Percentiles rank a stretch among this genome's conserved stretches.
phyloP scores from a whole-genome alignment of 2,888 invertebrate genomes.

The Hyposoter dolosus region DNA sequence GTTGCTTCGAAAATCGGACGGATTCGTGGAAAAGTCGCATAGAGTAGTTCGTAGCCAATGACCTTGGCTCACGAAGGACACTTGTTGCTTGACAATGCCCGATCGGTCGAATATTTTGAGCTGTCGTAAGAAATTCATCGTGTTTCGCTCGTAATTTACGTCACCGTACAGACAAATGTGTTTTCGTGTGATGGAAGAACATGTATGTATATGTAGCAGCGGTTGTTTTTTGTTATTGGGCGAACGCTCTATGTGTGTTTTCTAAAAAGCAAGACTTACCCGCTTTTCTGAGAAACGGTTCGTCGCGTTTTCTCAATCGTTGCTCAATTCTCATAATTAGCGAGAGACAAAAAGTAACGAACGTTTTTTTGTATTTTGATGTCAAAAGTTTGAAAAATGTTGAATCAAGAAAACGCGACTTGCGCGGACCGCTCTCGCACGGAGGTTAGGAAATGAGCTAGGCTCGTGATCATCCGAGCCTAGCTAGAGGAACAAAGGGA shows the following conservation, averaged over 20 bases:
- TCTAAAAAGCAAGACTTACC: slow-evolving; percentile 84
- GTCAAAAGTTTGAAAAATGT: slow-evolving; percentile 13
- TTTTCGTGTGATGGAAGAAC: slow-evolving; percentile 45
- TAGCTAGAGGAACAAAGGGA: slow-evolving; percentile 21
- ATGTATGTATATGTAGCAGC: slow-evolving; percentile 70
- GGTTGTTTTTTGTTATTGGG: slow-evolving; percentile 72
- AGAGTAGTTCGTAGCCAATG: background rate
- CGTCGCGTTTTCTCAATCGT: slow-evolving; percentile 63
- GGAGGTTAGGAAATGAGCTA: slow-evolving; percentile 11
- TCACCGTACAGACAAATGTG: slow-evolving; percentile 38
- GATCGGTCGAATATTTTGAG: background rate
- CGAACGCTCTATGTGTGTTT: slow-evolving; percentile 79
- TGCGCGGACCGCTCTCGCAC: slow-evolving; percentile 27
- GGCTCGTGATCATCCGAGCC: slow-evolving; percentile 24
- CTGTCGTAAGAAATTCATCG: background rate
- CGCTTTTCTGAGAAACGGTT: slow-evolving; percentile 71
- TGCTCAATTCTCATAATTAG: slow-evolving; percentile 9
- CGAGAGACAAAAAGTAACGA: background rate
- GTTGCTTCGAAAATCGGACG: background rate
- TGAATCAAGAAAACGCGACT: slow-evolving; percentile 51
- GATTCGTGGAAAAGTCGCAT: background rate
- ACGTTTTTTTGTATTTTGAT: slow-evolving; percentile 61
- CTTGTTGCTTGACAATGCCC: background rate
- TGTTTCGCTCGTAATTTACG: background rate
- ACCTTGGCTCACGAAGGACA: background rate